Conservation (phyloP, 2,888 invertebrate species). For the Chymomyza amoena region DNA sequence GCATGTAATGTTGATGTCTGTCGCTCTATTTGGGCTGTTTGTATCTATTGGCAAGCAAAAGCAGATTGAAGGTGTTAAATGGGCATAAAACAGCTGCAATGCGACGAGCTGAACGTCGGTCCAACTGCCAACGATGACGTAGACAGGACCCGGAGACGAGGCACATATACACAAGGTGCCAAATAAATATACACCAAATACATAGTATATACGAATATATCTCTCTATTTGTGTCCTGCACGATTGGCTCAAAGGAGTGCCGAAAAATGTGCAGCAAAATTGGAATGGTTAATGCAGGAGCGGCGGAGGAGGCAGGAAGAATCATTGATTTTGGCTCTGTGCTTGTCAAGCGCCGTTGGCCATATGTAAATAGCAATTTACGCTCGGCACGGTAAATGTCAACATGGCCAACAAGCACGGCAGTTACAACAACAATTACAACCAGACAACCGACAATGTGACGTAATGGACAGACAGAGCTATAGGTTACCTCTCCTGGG, state of each 20-base stretch:
- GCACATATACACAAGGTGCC: constrained; percentile 19
- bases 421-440: constrained; percentile 57
- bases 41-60: constrained; percentile 15
- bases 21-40: neutral
- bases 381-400: constrained; percentile 23
- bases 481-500: no score
- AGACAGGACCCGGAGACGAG: constrained; percentile 21
- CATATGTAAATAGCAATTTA: constrained; percentile 74
- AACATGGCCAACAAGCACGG: constrained; percentile 45
- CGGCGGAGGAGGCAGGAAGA: constrained; percentile 5
- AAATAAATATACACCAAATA: constrained; percentile 58
- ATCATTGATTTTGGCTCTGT: constrained; percentile 45
- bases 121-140: constrained; percentile 29
- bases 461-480: neutral
- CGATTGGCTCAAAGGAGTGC: neutral
- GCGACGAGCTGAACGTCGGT: constrained; percentile 47
- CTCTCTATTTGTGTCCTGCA: neutral
- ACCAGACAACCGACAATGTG: neutral
- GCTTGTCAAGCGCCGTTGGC: constrained; percentile 33
- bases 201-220: neutral
- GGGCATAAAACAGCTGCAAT: constrained; percentile 74
- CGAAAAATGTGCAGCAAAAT: constrained; percentile 6
- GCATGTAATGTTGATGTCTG: neutral
- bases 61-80: constrained; percentile 70
- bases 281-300: neutral